phyloP scores from a whole-genome alignment of 1,140 invertebrate genomes.

The Calliopsis andreniformis region DNA sequence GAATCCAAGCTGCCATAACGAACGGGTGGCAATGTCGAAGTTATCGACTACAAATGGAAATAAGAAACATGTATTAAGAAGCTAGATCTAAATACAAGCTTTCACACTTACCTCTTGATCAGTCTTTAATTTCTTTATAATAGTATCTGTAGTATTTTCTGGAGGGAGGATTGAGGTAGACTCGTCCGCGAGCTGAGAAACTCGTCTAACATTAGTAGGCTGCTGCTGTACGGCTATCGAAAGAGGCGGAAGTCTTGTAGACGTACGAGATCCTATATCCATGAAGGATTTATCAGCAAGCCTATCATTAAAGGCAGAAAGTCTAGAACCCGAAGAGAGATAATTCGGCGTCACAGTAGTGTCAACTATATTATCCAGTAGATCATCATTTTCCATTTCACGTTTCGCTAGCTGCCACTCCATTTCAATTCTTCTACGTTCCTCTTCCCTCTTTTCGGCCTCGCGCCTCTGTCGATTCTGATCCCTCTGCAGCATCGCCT shows the following conservation, averaged over 20 bases:
- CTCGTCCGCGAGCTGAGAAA: neutral
- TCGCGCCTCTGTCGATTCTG: slow-evolving; percentile 76
- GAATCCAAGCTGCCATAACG: slow-evolving; percentile 85
- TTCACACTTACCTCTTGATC: slow-evolving; percentile 74
- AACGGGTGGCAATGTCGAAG: slow-evolving; percentile 61
- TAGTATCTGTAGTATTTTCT: slow-evolving; percentile 71
- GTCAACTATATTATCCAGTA: slow-evolving; percentile 83
- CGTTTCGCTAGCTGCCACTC: slow-evolving; percentile 84
- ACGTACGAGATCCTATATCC: slow-evolving; percentile 59
- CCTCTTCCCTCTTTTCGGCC: slow-evolving; percentile 81
- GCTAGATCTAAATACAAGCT: neutral
- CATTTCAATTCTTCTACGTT: slow-evolving; percentile 83
- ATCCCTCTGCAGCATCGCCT: slow-evolving; percentile 85
- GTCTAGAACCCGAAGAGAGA: slow-evolving; percentile 46
- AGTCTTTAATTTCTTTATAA: slow-evolving; percentile 81
- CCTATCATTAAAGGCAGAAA: slow-evolving; percentile 70
- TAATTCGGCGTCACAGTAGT: slow-evolving; percentile 68
- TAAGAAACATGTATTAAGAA: neutral
- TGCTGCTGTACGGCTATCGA: slow-evolving; percentile 72
- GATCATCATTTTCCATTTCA: slow-evolving; percentile 85
- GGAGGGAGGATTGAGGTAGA: neutral
- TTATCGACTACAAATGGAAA: slow-evolving; percentile 56
- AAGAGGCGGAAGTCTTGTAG: slow-evolving; percentile 60
- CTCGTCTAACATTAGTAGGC: slow-evolving; percentile 55
- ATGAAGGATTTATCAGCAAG: slow-evolving; percentile 51